Evolutionary conservation across 2,888 invertebrate species (phyloP).

Genomic region (Mayetiola destructor): DNA sequence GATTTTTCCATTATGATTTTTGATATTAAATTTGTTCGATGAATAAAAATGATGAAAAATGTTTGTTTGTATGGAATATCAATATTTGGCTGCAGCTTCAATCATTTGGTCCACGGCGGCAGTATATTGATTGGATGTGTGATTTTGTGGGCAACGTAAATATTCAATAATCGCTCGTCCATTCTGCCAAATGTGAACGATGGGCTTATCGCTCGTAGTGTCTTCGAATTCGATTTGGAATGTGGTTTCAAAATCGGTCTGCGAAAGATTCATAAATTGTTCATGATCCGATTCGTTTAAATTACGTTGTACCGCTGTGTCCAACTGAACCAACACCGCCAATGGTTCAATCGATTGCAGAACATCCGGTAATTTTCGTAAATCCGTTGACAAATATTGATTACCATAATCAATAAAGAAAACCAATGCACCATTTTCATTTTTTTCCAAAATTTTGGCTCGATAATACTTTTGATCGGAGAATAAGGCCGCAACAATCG

Average conservation of each 20-base stretch:
- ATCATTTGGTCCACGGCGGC: not conserved
- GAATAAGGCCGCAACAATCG: slow-evolving; percentile 62
- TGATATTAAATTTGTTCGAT: not conserved
- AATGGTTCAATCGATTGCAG: slow-evolving; percentile 40
- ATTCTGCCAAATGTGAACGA: not conserved
- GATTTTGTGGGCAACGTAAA: not conserved
- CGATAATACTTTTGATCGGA: slow-evolving; percentile 80
- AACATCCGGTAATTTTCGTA: slow-evolving; percentile 44
- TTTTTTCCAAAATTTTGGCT: slow-evolving; percentile 54
- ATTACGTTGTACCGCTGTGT: slow-evolving; percentile 32
- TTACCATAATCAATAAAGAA: slow-evolving; percentile 54
- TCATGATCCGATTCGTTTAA: slow-evolving; percentile 42
- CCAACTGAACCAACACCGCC: slow-evolving; percentile 47
- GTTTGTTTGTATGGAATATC: not conserved
- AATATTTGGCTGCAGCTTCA: not conserved
- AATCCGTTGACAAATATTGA: slow-evolving; percentile 41
- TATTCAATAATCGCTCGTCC: not conserved
- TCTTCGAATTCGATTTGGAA: slow-evolving; percentile 27
- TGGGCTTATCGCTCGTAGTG: not conserved
- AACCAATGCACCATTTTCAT: slow-evolving; percentile 26
- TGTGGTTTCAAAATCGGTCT: slow-evolving; percentile 43
- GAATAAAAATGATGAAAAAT: not conserved
- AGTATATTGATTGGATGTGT: not conserved
- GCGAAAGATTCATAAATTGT: slow-evolving; percentile 49
- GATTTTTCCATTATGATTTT: too few relatives aligned